phyloP scores from a whole-genome alignment of 30 jellyfish, hydroid and myxozoan genomes.

The Aurelia coerulea region DNA sequence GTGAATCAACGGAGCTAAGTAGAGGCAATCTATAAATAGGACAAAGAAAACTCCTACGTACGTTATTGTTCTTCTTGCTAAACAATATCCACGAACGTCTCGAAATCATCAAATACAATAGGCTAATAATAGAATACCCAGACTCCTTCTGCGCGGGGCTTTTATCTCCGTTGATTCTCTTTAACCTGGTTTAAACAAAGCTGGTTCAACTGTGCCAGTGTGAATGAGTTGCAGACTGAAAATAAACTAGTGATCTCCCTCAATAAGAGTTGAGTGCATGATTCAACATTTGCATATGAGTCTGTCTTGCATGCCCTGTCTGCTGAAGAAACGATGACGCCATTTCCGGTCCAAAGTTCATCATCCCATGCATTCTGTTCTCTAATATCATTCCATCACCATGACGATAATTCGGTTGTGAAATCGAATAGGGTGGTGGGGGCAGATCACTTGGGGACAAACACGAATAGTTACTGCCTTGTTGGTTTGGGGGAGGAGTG shows the following conservation, averaged over 20 bases:
- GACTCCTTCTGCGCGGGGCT: no score
- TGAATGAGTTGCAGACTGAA: no score
- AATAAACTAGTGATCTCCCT: not conserved
- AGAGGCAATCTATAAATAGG: no score
- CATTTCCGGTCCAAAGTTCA: slow-evolving; percentile 54
- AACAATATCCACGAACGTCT: no score
- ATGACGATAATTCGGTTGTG: slow-evolving; percentile 34
- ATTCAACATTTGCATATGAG: slow-evolving; percentile 71
- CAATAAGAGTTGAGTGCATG: slow-evolving; percentile 78
- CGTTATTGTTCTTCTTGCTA: no score
- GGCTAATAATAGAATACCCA: no score
- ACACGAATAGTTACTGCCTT: slow-evolving; percentile 15
- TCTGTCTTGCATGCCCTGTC: slow-evolving; percentile 67
- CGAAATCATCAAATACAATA: no score
- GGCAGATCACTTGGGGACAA: slow-evolving; percentile 67
- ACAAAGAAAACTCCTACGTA: no score
- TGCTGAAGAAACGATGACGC: slow-evolving; percentile 55
- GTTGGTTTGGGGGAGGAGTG: slow-evolving; percentile 66
- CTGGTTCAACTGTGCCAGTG: no score
- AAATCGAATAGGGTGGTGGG: slow-evolving; percentile 66
- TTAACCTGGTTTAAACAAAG: no score
- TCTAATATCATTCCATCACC: slow-evolving; percentile 51
- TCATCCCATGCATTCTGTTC: slow-evolving; percentile 42
- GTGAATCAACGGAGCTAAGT: no score
- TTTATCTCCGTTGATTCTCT: no score